Percentiles rank a stretch among this genome's conserved stretches.
These are phyloP conservation scores for Silurus glanis DNA, from an alignment of 2,113 vertebrate species.

Conservation along the genomic window DNA sequence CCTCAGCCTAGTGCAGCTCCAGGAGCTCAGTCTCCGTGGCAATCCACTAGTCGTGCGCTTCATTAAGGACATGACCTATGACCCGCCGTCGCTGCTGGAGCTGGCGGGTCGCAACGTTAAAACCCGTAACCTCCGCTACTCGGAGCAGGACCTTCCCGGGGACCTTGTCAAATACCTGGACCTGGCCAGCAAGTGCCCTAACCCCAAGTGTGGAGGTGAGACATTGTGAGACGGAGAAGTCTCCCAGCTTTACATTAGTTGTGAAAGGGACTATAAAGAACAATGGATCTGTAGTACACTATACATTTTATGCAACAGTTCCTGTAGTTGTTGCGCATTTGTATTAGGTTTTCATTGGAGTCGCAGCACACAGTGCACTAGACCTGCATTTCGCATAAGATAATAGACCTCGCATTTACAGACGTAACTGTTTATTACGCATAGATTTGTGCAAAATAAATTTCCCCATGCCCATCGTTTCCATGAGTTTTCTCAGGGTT, in stretches of 20 bases:
- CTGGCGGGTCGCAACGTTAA: conserved; percentile 74
- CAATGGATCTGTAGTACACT: too few species aligned
- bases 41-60: conserved; percentile 91
- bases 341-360: not conserved
- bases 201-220: conserved; percentile 93
- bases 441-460: too few species aligned
- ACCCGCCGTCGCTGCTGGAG: conserved; percentile 77
- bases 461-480: not conserved
- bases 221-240: not conserved
- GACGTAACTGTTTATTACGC: too few species aligned
- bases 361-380: not conserved
- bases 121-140: conserved; percentile 75
- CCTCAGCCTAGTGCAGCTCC: conserved; percentile 84
- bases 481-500: not conserved
- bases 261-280: too few species aligned
- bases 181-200: conserved; percentile 95
- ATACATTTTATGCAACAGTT: too few species aligned
- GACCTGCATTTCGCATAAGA: not conserved
- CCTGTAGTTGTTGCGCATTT: too few species aligned
- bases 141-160: conserved; percentile 79
- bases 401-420: not conserved
- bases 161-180: conserved; percentile 85
- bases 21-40: conserved; percentile 94
- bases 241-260: too few species aligned
- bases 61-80: conserved; percentile 78